These are phyloP conservation scores for Grapholita molesta DNA, from an alignment of 1,140 invertebrate genomes.

Conservation along the genomic window DNA sequence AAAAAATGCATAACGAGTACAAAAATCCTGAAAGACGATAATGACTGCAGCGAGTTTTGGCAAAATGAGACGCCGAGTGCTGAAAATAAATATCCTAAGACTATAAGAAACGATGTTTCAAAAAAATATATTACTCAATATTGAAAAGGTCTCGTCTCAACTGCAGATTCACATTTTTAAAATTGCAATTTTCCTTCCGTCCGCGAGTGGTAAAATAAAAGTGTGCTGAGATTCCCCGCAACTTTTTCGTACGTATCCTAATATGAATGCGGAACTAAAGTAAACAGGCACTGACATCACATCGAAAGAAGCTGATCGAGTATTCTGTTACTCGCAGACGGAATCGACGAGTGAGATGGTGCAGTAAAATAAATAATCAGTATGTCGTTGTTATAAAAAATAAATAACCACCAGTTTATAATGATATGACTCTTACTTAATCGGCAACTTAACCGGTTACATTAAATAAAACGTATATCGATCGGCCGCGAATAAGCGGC, in stretches of 20 bases:
- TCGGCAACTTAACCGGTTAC: no score
- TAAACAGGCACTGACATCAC: constrained; percentile 31
- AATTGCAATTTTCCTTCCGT: neutral
- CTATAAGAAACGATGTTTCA: neutral
- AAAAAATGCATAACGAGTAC: constrained; percentile 5
- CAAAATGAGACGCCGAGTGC: neutral
- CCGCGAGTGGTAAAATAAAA: neutral
- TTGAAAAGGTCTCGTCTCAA: neutral
- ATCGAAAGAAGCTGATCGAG: constrained; percentile 49
- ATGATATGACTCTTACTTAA: no score
- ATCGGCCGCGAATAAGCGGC: no score
- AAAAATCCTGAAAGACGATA: constrained; percentile 9
- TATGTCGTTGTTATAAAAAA: neutral
- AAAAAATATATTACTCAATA: neutral
- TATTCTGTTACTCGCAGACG: constrained; percentile 57
- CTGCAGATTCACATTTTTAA: neutral
- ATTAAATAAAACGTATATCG: no score
- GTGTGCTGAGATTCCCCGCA: neutral
- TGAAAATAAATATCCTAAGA: neutral
- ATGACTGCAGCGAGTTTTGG: constrained; percentile 7
- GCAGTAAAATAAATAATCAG: neutral
- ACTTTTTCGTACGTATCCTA: neutral
- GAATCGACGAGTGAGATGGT: constrained; percentile 40
- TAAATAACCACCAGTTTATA: no score
- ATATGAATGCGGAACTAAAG: constrained; percentile 8